Percentiles rank a stretch among this genome's conserved stretches.
phyloP scores from a whole-genome alignment of 2,797 vertebrate genomes.

The Tragelaphus eurycerus region DNA sequence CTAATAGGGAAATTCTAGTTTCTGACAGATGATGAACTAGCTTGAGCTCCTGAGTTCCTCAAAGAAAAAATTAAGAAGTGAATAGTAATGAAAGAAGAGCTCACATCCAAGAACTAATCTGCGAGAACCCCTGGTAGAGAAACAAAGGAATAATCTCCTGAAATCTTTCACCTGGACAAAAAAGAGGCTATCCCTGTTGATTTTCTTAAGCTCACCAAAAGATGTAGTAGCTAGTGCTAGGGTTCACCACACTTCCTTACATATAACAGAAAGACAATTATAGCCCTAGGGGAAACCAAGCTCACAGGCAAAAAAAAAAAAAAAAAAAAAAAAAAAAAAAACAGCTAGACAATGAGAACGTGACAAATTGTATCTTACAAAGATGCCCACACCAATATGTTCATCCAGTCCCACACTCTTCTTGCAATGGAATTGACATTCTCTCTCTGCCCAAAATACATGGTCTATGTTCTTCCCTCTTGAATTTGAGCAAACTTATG shows the following conservation, averaged over 20 bases:
- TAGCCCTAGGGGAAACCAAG: not conserved
- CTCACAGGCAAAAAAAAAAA: not conserved
- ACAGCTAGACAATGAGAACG: not conserved
- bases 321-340: not conserved
- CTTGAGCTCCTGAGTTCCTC: not conserved
- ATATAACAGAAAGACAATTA: not conserved
- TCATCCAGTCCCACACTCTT: not conserved
- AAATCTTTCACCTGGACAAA: not conserved
- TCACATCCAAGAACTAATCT: not conserved
- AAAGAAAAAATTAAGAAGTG: not conserved
- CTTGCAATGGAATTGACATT: not conserved
- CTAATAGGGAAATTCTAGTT: not conserved
- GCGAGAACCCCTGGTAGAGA: not conserved
- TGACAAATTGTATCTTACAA: not conserved
- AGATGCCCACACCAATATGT: not conserved
- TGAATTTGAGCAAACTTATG: not conserved
- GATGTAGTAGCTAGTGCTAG: not conserved
- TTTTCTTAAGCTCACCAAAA: not conserved
- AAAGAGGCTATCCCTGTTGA: not conserved
- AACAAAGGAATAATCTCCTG: not conserved
- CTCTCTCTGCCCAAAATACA: not conserved
- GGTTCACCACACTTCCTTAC: not conserved
- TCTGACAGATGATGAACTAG: not conserved
- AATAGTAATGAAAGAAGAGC: not conserved
- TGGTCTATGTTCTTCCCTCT: not conserved